These are phyloP conservation scores for Dendrolimus houi DNA, from an alignment of 2,888 invertebrate genomes.

Conservation along the genomic window DNA sequence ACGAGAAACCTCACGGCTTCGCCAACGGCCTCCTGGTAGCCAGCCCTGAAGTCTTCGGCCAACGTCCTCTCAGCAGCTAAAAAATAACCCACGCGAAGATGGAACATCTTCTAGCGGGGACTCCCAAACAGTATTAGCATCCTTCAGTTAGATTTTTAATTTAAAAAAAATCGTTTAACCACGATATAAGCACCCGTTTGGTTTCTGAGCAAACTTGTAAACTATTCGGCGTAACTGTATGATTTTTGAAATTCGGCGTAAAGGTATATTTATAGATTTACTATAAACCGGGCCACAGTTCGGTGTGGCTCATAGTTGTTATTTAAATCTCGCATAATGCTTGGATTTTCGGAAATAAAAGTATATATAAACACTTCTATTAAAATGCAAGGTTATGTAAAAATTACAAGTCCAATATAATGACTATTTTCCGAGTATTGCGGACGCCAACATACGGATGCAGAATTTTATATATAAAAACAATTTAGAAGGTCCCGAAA, in stretches of 20 bases:
- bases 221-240: constrained; percentile 9
- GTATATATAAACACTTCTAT: too few relatives aligned
- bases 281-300: too few relatives aligned
- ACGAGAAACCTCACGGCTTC: constrained; percentile 93
- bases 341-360: too few relatives aligned
- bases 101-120: constrained; percentile 42
- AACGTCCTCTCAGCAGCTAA: constrained; percentile 50
- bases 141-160: constrained; percentile 27
- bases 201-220: constrained; percentile 21
- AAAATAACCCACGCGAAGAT: constrained; percentile 52
- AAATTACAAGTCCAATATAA: too few relatives aligned
- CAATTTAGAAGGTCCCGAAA: too few relatives aligned
- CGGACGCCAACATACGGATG: too few relatives aligned
- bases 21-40: constrained; percentile 93
- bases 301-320: too few relatives aligned
- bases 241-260: neutral
- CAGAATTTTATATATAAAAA: too few relatives aligned
- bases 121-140: constrained; percentile 47
- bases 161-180: neutral
- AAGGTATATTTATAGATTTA: too few relatives aligned
- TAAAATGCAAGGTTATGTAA: too few relatives aligned
- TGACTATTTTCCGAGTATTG: too few relatives aligned
- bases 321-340: too few relatives aligned
- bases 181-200: constrained; percentile 7
- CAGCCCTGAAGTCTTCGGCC: constrained; percentile 79